Conservation (phyloP, 1,140 invertebrate species). For the Goniozus legneri region DNA sequence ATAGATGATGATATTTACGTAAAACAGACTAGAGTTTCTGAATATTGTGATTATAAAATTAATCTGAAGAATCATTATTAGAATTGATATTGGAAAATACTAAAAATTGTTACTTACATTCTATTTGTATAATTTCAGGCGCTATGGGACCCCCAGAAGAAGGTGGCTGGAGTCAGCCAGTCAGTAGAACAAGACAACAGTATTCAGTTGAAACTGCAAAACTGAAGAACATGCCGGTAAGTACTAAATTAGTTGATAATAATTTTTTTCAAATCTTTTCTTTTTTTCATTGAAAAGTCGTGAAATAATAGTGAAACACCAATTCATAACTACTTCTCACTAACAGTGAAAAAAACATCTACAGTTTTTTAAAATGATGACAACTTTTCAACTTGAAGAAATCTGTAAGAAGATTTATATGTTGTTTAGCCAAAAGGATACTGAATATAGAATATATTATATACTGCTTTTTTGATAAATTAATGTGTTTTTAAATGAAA, state of each 20-base stretch:
- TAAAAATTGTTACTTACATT: not conserved
- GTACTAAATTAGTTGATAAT: slow-evolving; percentile 9
- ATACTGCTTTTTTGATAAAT: not conserved
- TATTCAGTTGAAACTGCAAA: slow-evolving; percentile 55
- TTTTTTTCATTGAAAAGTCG: not conserved
- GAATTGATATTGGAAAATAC: too few species aligned
- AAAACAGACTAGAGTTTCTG: slow-evolving; percentile 37
- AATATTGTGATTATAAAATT: too few species aligned
- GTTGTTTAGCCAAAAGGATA: slow-evolving; percentile 39
- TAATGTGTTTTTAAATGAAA: not conserved
- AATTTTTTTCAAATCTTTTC: not conserved
- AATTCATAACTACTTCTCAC: too few species aligned
- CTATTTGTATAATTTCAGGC: slow-evolving; percentile 14
- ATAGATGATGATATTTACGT: slow-evolving; percentile 24
- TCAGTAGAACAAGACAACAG: slow-evolving; percentile 30
- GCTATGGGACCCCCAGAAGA: slow-evolving; percentile 39
- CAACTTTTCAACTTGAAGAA: too few species aligned
- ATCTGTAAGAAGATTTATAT: slow-evolving; percentile 19
- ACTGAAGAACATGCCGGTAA: slow-evolving; percentile 54
- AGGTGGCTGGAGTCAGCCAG: slow-evolving; percentile 41
- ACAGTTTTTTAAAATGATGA: too few species aligned
- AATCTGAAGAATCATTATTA: too few species aligned
- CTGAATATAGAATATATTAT: slow-evolving; percentile 18
- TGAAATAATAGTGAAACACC: not conserved
- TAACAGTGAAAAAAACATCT: too few species aligned